These are phyloP conservation scores for Frieseomelitta varia DNA, from an alignment of 1,140 invertebrate species.

Conservation along the genomic window DNA sequence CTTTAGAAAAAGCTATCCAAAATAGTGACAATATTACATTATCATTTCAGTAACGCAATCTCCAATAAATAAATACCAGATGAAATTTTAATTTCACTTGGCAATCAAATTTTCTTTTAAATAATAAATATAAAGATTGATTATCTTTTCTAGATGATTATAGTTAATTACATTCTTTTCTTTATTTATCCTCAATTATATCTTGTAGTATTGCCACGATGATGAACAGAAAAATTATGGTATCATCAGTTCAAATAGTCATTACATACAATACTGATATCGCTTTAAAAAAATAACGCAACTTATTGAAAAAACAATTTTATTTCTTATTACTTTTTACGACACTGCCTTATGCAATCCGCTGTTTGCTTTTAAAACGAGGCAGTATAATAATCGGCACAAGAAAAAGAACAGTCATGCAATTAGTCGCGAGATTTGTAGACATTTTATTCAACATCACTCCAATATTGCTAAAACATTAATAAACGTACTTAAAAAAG, in stretches of 20 bases:
- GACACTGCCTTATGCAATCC: neutral
- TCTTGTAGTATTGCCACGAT: neutral
- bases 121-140: neutral
- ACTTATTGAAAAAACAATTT: conserved; percentile 13
- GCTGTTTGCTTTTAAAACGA: neutral
- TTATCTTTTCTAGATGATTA: neutral
- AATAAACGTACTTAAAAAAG: neutral
- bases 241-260: neutral
- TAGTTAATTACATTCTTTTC: neutral
- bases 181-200: too few relatives aligned
- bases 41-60: neutral
- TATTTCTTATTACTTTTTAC: conserved; percentile 26
- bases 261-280: neutral
- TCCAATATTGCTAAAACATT: conserved; percentile 19
- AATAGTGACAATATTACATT: conserved; percentile 1
- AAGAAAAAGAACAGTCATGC: conserved; percentile 20
- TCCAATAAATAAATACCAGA: neutral
- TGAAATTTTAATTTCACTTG: neutral
- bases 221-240: neutral
- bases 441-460: conserved; percentile 14
- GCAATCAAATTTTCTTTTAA: neutral
- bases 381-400: conserved; percentile 9
- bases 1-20: neutral
- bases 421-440: conserved; percentile 11
- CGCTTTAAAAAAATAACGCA: conserved; percentile 1